Evolutionary conservation across 2,113 vertebrate genomes (phyloP).

Genomic region (Atherinomorus stipes): DNA sequence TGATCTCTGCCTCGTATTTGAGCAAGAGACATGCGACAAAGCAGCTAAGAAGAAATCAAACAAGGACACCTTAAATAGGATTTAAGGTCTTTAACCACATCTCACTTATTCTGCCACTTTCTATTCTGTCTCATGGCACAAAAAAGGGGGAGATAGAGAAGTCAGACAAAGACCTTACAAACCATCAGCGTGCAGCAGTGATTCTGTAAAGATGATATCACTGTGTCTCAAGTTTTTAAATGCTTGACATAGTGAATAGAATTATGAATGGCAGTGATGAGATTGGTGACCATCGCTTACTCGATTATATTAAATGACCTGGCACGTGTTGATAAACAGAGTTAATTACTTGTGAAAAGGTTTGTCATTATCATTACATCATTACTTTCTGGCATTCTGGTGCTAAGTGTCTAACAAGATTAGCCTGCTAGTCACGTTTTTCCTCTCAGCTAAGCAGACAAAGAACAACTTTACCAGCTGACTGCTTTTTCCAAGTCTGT

Average conservation of each 20-base stretch:
- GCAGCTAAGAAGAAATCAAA: conserved; percentile 79
- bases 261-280: conserved; percentile 45
- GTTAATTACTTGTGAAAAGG: conserved; percentile 78
- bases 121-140: conserved; percentile 17
- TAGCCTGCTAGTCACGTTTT: conserved; percentile 76
- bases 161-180: conserved; percentile 25
- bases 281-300: conserved; percentile 55
- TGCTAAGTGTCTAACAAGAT: conserved; percentile 76
- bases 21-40: conserved; percentile 72
- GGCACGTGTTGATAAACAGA: conserved; percentile 74
- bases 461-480: conserved; percentile 65
- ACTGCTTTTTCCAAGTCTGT: conserved; percentile 9
- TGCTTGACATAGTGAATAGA: conserved; percentile 40
- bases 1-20: conserved; percentile 68
- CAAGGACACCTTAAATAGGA: conserved; percentile 74
- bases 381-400: conserved; percentile 71
- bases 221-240: conserved; percentile 44
- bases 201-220: conserved; percentile 6
- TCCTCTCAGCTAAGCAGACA: conserved; percentile 72
- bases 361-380: conserved; percentile 75
- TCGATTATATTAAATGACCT: conserved; percentile 63
- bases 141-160: conserved; percentile 27
- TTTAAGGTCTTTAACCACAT: conserved; percentile 72
- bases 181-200: conserved; percentile 6
- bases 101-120: conserved; percentile 64